Percentiles rank a stretch among this genome's conserved stretches.
Conservation (phyloP, 2,113 vertebrate species). For the Varanus salvator region DNA sequence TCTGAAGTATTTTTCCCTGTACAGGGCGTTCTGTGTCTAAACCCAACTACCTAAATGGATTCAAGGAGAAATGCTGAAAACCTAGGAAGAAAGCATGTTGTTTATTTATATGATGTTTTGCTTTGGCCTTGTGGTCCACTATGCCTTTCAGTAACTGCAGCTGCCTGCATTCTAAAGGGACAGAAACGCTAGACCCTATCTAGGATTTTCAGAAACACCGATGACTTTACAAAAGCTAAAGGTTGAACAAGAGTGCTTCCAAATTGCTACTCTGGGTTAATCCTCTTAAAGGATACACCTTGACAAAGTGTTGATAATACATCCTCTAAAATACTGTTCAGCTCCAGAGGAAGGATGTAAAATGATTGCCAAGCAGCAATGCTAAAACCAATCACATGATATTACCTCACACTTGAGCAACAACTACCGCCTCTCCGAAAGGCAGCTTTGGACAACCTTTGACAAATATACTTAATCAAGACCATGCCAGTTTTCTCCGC, state of each 20-base stretch:
- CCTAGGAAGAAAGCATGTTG: not conserved
- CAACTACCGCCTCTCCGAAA: not conserved
- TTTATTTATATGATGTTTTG: not conserved
- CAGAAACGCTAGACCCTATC: not conserved
- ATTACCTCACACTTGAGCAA: not conserved
- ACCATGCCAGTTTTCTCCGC: too few relatives aligned
- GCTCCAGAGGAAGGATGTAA: not conserved
- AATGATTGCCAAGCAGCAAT: constrained; percentile 10
- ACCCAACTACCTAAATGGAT: constrained; percentile 3
- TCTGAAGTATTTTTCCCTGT: constrained; percentile 36
- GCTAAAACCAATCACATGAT: not conserved
- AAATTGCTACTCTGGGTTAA: constrained; percentile 1
- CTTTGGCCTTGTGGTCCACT: not conserved
- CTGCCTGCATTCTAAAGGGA: not conserved
- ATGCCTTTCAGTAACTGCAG: not conserved
- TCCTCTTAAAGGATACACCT: not conserved
- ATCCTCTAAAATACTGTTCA: constrained; percentile 1
- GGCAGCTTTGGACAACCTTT: not conserved
- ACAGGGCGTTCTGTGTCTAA: constrained; percentile 23
- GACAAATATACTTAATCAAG: not conserved
- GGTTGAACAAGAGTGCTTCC: not conserved
- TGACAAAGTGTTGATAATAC: not conserved
- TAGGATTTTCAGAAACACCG: not conserved
- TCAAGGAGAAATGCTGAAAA: constrained; percentile 17
- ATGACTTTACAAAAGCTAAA: not conserved